phyloP scores from a whole-genome alignment of 1,140 invertebrate genomes.

The Varroa destructor region DNA sequence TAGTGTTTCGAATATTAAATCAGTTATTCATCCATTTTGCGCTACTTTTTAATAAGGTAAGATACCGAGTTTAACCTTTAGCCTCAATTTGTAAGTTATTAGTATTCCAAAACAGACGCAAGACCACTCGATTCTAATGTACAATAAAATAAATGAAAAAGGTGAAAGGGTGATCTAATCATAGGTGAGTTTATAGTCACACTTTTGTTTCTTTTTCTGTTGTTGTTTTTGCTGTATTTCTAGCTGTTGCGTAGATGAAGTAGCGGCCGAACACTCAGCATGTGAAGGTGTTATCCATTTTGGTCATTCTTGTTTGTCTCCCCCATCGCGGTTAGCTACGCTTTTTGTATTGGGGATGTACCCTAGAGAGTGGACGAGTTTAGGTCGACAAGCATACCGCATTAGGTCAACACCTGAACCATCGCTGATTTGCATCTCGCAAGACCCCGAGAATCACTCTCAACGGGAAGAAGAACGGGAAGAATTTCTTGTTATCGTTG shows the following conservation, averaged over 20 bases:
- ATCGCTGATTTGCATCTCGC: not conserved
- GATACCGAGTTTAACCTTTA: too few relatives aligned
- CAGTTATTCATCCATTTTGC: too few relatives aligned
- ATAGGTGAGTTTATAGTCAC: not conserved
- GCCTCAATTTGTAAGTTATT: too few relatives aligned
- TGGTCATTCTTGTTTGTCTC: constrained; percentile 62
- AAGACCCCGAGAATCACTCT: too few relatives aligned
- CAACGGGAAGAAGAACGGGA: too few relatives aligned
- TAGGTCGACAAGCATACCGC: not conserved
- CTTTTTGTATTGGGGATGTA: constrained; percentile 2
- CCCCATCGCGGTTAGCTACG: not conserved
- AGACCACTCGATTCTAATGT: too few relatives aligned
- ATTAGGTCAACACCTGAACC: not conserved
- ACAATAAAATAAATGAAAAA: too few relatives aligned
- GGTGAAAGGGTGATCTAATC: not conserved
- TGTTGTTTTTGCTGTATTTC: constrained; percentile 35
- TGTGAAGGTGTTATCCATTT: constrained; percentile 78
- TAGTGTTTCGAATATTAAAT: too few relatives aligned
- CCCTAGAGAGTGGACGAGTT: not conserved
- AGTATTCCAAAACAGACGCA: too few relatives aligned
- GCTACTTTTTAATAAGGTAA: too few relatives aligned
- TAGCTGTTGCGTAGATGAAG: constrained; percentile 83
- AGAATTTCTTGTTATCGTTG: not conserved
- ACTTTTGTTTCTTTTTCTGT: constrained; percentile 16
- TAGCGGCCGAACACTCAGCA: constrained; percentile 67